Base-by-base conservation (phyloP, 2,888 invertebrate species). In the Caenorhabditis afra region DNA sequence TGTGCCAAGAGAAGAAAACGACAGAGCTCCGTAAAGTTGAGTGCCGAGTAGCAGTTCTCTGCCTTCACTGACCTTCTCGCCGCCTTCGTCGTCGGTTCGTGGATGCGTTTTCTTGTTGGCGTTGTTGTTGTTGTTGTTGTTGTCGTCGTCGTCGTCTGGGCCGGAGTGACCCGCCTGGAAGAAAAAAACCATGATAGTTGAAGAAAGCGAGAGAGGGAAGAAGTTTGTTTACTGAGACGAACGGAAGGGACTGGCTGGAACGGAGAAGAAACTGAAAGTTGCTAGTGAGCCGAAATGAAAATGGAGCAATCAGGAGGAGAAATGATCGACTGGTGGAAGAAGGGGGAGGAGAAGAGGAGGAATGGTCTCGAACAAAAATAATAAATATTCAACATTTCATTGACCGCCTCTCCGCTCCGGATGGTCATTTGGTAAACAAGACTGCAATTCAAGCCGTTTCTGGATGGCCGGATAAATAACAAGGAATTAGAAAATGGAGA, bases 361-460 rank as follows among this genome's bases (percentile, higher is more conserved):
- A 41, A 1, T 35, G 35, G 20, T 12, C 20, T 18, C 0, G 35
- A 35, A 44, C 18, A 22, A 41, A 58, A 35, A n/a, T 22, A 58
- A 39, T 44, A 29, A 29, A 29, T 29, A 29, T 29, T 29, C 29
- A 29, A 29, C 29, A 29, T 29, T 29, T 29, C 4, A 7, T 3
- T 29, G 29, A 29, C 29, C 29, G 29, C 3, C 7, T 29, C 29
- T 29, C 7, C 29, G 3, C 29, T 29, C 29, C 14, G 4, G 7
- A 41, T 71, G 71, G 73, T 73, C 73, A 73, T 37, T 64, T 73
- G 52, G 73, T 73, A 73, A 73, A 73, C 73, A 64, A 71, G 47
- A 64, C 71, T 62, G 62, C 55, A 71, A 57, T 64, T 70, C 57
- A 39, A 73, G 55, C 39, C 73, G 55, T 55, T 49, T 23, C 8